Percentiles rank a stretch among this genome's conserved stretches.
Conservation (phyloP, 2,797 vertebrate genomes). For the Phalloptychus januarius region DNA sequence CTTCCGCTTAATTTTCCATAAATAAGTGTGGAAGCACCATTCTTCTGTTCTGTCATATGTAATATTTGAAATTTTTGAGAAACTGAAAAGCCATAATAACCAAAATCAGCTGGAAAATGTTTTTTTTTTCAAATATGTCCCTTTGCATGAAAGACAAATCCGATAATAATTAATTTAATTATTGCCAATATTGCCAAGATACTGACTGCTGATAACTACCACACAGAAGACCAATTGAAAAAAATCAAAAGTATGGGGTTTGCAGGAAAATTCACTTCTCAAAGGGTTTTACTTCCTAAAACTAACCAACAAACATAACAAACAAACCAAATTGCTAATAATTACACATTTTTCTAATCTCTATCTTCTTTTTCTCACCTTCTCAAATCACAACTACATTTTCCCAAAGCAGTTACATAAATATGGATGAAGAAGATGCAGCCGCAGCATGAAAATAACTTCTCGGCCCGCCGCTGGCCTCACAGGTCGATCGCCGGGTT, state of each 20-base stretch:
- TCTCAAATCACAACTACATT: slow-evolving; percentile 47
- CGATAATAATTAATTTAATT: background rate
- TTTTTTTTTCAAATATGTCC: background rate
- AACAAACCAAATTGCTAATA: background rate
- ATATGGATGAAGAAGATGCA: slow-evolving; percentile 37
- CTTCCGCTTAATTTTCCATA: no score
- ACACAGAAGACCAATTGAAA: background rate
- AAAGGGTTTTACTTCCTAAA: background rate
- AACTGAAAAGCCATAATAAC: background rate
- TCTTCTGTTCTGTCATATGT: background rate
- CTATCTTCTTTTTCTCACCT: slow-evolving; percentile 34
- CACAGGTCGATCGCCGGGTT: slow-evolving; percentile 63
- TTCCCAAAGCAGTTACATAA: slow-evolving; percentile 56
- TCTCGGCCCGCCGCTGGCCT: slow-evolving; percentile 25
- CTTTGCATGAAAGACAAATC: background rate
- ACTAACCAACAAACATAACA: no score
- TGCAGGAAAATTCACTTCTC: background rate
- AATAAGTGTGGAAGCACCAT: background rate
- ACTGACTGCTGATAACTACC: background rate
- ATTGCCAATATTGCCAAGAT: background rate
- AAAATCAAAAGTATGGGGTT: background rate
- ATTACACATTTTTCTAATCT: slow-evolving; percentile 24
- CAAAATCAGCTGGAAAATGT: background rate
- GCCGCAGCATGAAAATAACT: slow-evolving; percentile 45
- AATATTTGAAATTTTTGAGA: background rate